Evolutionary conservation across 2,888 invertebrate species (phyloP).

Genomic region (Aplocera efformata): DNA sequence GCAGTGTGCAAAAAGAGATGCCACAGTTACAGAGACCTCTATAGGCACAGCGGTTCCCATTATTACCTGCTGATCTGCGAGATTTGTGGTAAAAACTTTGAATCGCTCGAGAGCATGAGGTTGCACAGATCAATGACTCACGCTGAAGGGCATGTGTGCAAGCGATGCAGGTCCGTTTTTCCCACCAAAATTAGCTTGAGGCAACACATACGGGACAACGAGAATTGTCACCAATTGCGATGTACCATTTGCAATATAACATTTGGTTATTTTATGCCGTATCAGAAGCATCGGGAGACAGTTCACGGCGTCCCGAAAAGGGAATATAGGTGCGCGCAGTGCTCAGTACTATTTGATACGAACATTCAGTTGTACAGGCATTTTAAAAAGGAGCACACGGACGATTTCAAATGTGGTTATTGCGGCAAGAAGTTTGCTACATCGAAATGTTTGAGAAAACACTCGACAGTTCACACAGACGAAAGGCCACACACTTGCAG

Average conservation of each 20-base stretch:
- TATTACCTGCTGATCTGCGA: constrained; percentile 22
- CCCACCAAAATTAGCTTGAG: background rate
- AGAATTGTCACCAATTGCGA: background rate
- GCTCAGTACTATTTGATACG: constrained; percentile 1
- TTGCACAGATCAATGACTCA: constrained; percentile 1
- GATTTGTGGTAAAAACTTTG: constrained; percentile 9
- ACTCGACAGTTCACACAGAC: constrained; percentile 6
- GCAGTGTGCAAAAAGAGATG: constrained; percentile 11
- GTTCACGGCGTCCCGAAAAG: constrained; percentile 10
- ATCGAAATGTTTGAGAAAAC: background rate
- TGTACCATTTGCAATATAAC: constrained; percentile 10
- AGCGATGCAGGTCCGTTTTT: constrained; percentile 1
- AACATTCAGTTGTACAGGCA: constrained; percentile 11
- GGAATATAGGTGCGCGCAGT: constrained; percentile 7
- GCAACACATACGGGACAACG: constrained; percentile 1
- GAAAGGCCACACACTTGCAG: constrained; percentile 7
- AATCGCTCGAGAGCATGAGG: background rate
- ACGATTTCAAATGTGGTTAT: constrained; percentile 3
- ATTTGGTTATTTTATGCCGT: background rate
- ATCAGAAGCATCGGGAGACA: constrained; percentile 6
- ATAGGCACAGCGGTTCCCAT: constrained; percentile 23
- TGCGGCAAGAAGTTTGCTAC: constrained; percentile 1
- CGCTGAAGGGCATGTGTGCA: constrained; percentile 3
- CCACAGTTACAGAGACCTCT: constrained; percentile 15
- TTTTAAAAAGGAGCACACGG: constrained; percentile 9